Evolutionary conservation across 2,888 invertebrate species (phyloP), one percentile per base, ranked within the genome.

Genomic region (Drosophila infuscata): DNA sequence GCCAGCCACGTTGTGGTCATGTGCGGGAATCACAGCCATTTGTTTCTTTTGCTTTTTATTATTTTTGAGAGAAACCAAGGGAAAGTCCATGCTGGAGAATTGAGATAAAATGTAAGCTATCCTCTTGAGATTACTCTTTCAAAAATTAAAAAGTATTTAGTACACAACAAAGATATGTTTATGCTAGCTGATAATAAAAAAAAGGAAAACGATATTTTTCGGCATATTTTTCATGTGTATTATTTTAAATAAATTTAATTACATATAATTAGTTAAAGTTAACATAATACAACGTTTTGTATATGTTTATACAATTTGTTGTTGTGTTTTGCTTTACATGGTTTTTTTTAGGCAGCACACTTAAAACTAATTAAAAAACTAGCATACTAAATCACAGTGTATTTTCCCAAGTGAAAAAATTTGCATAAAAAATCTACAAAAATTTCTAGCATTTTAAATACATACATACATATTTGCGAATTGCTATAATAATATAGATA

Each of bases 281-380:
- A 90, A 86, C 89, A 86, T 77, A 75, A 79, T 79, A 80, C 79
- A 85, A 82, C 53, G 48, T 72, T 70, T 70, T 74, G 71, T 58
- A 76, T 49, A 51, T 65, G 57, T 43, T 70, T 70, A 54, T 43
- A 71, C 54, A 76, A 59, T 71, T 79, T 68, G 54, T 73, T 73
- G 59, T 6, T 65, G 33, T 43, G 36, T 58, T 25, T 56, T 56
- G 58, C 59, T 70, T 65, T 70, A 58, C 48, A 81, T 63, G 46
- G 33, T 69, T 77, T 66, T 35, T 69, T 49, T 33, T 53, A 52
- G 60, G 70, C 59, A 73, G 84, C 70, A 65, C 59, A 52, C 70
- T 90, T 90, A 91, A 82, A 91, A 82, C 90, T 90, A 91, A 90
- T 85, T 92, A 87, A 91, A 90, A 91, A 91, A 88, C 91, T 92